Conservation (phyloP, 2,113 vertebrate genomes). For the Nothoprocta pentlandii region DNA sequence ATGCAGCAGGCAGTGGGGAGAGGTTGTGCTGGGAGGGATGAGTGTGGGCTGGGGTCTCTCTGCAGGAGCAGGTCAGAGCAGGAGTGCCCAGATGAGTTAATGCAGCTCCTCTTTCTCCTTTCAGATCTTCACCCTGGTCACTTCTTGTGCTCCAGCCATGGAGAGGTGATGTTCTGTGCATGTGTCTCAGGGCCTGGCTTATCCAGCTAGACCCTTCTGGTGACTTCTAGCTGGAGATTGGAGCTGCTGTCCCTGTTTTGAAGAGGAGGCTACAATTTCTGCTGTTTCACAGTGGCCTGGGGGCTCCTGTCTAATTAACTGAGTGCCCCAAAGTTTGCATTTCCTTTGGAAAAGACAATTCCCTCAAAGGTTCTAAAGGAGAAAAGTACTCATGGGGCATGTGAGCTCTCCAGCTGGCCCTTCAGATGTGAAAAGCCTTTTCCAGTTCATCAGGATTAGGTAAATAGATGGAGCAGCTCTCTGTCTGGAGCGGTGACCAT, state of each 20-base stretch:
- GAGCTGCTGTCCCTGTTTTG: not conserved
- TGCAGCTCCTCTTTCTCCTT: not conserved
- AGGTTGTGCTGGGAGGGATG: no score
- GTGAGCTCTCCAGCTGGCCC: not conserved
- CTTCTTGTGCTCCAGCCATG: not conserved
- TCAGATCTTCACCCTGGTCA: not conserved
- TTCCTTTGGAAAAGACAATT: not conserved
- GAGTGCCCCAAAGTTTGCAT: not conserved
- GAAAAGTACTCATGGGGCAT: not conserved
- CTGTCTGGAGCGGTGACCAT: not conserved
- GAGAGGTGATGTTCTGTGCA: not conserved
- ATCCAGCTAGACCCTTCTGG: not conserved
- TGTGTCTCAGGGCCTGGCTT: not conserved
- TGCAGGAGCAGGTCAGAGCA: not conserved
- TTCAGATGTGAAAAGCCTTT: not conserved
- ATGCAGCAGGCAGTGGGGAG: not conserved
- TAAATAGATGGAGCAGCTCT: not conserved
- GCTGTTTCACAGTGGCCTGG: not conserved
- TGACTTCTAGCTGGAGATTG: not conserved
- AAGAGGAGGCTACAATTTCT: not conserved
- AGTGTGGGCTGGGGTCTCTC: fast-evolving
- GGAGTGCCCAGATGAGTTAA: not conserved
- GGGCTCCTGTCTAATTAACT: not conserved
- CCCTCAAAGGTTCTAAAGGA: not conserved
- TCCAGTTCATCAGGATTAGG: not conserved